Base-by-base conservation (phyloP, 2,113 vertebrate genomes). In the Oxyruncus cristatus region DNA sequence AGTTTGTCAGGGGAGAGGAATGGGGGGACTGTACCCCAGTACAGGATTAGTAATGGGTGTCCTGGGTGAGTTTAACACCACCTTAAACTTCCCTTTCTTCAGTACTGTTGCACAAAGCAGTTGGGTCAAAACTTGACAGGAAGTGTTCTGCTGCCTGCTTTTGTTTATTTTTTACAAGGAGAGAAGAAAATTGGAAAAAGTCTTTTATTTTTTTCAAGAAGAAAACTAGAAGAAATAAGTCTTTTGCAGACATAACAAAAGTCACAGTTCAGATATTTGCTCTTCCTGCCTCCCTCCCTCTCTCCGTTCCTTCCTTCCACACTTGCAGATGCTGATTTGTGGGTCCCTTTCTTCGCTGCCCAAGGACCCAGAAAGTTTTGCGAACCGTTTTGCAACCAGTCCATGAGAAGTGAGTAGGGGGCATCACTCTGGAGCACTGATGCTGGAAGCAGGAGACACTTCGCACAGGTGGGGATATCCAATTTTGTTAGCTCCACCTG, bases 311-410 rank as follows among this genome's bases (percentile, higher is more conserved):
- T 67, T 77, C 16, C 44, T 63, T 82, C 76, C 70, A 21, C 18
- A 35, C 26, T 73, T 61, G 46, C 52, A 50, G 63, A 11, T 85
- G 49, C 24, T 78, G 44, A 8, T 85, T 59, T 63, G 18, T 62
- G 50, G 1, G 22, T 84, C 41, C 14, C 10, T 53, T 66, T 85
- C 24, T 89, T 61, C 56, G 18, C 27, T 47, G 24, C 22, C 53
- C 58, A 50, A 73, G 50, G 12, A 50, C 4, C 41, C 41, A 62
- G 44, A 27, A 68, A 33, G 33, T 65, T 72, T 55, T 63, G 56
- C 0, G 0, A 83, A 62, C 27, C 1, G 0, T 42, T 91, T 91
- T 77, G 49, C 47, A 62, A 33, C 56, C 13, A 46, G 9, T 33
- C 16, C 7, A 2, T 28, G 32, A 53, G 39, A 87, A 81, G 10